phyloP scores from a whole-genome alignment of 2,797 vertebrate species.

The Miichthys miiuy region DNA sequence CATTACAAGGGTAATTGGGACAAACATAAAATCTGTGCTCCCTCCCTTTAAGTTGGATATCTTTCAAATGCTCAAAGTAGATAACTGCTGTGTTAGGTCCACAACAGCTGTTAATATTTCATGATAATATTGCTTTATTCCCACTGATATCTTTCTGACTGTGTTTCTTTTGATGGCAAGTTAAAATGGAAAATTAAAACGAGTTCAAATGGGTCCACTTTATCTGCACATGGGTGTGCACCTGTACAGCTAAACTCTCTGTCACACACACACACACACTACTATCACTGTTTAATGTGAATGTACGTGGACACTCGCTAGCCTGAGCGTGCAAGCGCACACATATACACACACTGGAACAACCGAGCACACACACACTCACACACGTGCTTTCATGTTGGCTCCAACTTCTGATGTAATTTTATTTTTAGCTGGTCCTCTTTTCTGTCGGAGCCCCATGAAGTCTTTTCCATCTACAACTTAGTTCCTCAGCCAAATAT shows the following conservation, averaged over 20 bases:
- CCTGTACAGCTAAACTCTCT: constrained; percentile 27
- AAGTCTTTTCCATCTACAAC: constrained; percentile 81
- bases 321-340: background rate
- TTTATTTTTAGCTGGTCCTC: constrained; percentile 72
- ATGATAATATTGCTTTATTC: constrained; percentile 60
- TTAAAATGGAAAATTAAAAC: constrained; percentile 58
- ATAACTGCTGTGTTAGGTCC: constrained; percentile 66
- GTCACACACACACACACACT: background rate
- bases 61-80: constrained; percentile 81
- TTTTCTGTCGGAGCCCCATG: constrained; percentile 68
- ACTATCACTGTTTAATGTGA: background rate
- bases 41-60: constrained; percentile 86
- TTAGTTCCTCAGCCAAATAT: constrained; percentile 84
- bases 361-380: constrained; percentile 1
- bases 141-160: constrained; percentile 58
- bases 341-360: constrained; percentile 1
- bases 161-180: constrained; percentile 59
- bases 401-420: constrained; percentile 61
- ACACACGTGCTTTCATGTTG: constrained; percentile 46
- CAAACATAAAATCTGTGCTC: constrained; percentile 87
- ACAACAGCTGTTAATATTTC: constrained; percentile 75
- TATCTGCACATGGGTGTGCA: constrained; percentile 49
- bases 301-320: background rate
- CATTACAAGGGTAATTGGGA: constrained; percentile 95
- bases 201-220: constrained; percentile 50